Evolutionary conservation across 1,140 invertebrate genomes (phyloP), one percentile per base, ranked within the genome.

Genomic region (Metaphire vulgaris): DNA sequence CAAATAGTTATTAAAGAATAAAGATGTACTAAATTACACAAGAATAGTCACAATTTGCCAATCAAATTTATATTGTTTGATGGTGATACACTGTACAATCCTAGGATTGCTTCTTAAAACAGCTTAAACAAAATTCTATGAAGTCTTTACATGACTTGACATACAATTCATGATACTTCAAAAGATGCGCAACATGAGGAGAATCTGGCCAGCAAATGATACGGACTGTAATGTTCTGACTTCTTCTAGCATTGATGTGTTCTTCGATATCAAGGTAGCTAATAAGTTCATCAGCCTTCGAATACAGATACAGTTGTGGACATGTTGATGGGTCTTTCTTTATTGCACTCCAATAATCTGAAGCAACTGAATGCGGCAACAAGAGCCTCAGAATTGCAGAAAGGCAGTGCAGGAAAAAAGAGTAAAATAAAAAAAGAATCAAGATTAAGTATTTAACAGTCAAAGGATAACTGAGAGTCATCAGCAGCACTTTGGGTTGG

Each of bases 241-340:
- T 85, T 67, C 88, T 86, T 33, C 90, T 86, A n/a, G 87, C 83
- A 16, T 80, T 79, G 14, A 84, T 77, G 76, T 87, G 81, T 28
- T 87, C 81, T 73, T 87, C 83, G 72, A 88, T 83, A 69, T 84
- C 83, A 33, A 80, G 79, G 69, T 33, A 88, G 86, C 80, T 89
- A 89, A 80, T 92, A 80, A 87, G 80, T 32, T 89, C 86, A 81
- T 93, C 92, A 1, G 88, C 87, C 79, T 90, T 90, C 0, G 91
- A 92, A 81, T 91, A 93, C 21, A 93, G 86, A 82, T 92, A 92
- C 65, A 92, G 82, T 82, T 92, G 91, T 31, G 92, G 90, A 87
- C 89, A 90, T 64, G 86, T 82, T 71, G 85, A 83, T 64, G 84
- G 80, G 81, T 89, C 87, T 74, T 87, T 84, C 71, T 83, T 83